Evolutionary conservation across 2,888 invertebrate genomes (phyloP).

Genomic region (Andrena bicolor): DNA sequence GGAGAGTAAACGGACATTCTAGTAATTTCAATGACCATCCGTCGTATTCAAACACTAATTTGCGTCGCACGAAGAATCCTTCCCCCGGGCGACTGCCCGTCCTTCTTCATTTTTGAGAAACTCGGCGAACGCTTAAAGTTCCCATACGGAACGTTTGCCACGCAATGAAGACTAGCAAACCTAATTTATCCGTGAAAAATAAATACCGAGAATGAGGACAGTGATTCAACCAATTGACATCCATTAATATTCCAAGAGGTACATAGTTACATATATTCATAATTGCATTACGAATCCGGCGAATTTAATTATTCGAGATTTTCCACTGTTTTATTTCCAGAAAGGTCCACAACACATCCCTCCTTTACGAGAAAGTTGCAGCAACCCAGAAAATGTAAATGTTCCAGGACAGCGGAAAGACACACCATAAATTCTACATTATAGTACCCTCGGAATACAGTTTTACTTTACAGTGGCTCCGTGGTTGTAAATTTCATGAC

Average conservation of each 20-base stretch:
- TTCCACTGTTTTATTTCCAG: not conserved
- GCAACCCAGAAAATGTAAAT: conserved; percentile 20
- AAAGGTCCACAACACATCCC: not conserved
- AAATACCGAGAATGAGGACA: too few species aligned
- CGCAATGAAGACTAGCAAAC: too few species aligned
- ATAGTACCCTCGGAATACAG: not conserved
- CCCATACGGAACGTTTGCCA: not conserved
- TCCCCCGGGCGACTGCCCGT: conserved; percentile 28
- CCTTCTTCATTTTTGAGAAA: conserved; percentile 50
- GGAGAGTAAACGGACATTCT: conserved; percentile 71
- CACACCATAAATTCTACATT: conserved; percentile 24
- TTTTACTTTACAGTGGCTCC: conserved; percentile 2
- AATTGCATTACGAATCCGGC: too few species aligned
- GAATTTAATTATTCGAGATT: too few species aligned
- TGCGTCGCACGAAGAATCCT: conserved; percentile 59
- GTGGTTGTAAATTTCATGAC: not conserved
- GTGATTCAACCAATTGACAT: too few species aligned
- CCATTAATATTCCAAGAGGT: too few species aligned
- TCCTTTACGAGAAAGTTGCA: not conserved
- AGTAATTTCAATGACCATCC: conserved; percentile 80
- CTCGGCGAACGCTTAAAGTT: not conserved
- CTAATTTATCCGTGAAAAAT: too few species aligned
- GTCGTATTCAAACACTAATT: conserved; percentile 76
- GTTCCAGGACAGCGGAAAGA: conserved; percentile 25
- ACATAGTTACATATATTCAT: too few species aligned